Evolutionary conservation across 1,140 invertebrate species (phyloP), one percentile per base, ranked within the genome.

Genomic region (Lutraria rhynchaena): DNA sequence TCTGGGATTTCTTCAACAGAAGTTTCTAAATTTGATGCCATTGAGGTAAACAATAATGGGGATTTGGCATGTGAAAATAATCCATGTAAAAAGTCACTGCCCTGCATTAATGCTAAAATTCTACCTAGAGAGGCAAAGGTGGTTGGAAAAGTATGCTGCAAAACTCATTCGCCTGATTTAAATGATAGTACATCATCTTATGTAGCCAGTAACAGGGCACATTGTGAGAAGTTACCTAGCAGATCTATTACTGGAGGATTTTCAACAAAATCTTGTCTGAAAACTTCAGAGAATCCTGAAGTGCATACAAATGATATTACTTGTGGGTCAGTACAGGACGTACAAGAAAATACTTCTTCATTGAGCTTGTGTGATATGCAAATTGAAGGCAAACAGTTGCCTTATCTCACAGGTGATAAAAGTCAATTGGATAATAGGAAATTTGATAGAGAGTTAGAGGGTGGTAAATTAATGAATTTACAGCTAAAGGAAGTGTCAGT

Each of bases 381-480:
- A 75, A 46, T 60, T 75, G 55, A 61, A 31, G 73, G 55, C 73
- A 75, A 60, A 49, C 57, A 75, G 73, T 44, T 27, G 5, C 19
- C 55, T 75, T 75, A 75, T 75, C 73, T 60, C 7, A 44, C 44
- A 61, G 44, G 58, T 61, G 57, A 60, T 75, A 61, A 61, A 37
- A 46, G 73, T 49, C 44, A 61, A 61, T 75, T 75, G 73, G 73
- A 61, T 75, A 75, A 75, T 60, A 22, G 44, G 37, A 19, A 49
- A 61, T 37, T 53, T 75, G 57, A 75, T 75, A 46, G 29, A 17
- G 57, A 60, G 46, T 31, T 61, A 46, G 41, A 60, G 58, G 58
- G 44, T 41, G 73, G 55, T 61, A 35, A 57, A 24, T 27, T 61
- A 75, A 61, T 60, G 73, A 57, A 31, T 57, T 57, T 57, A 17